Base-by-base conservation (phyloP, 2,113 vertebrate species). In the Ramphastos sulfuratus region DNA sequence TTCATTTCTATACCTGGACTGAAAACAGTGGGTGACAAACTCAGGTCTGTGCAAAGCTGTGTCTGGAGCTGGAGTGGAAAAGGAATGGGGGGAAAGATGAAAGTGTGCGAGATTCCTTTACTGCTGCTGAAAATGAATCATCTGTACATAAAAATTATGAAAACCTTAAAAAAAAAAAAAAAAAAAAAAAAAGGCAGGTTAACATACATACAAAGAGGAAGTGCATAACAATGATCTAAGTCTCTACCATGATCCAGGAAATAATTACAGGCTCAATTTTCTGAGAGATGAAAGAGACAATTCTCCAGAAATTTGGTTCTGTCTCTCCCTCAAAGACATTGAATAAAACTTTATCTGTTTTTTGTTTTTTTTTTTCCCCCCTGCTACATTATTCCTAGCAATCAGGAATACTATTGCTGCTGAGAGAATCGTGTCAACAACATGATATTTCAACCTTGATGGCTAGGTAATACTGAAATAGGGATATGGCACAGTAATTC, bases 221-320 rank as follows among this genome's bases (percentile, higher is more conserved):
- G 56, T 69, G 55, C 73, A 65, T 78, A 56, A 89, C 93, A 93
- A 73, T 90, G 87, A 72, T 44, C 83, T 44, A 55, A 93, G 63
- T 72, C 77, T 92, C 81, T 88, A 75, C 52, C 30, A 82, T 61
- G 92, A 82, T 85, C 78, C 82, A 54, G 63, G 81, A 75, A 44
- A 19, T 81, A 94, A 96, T 95, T 90, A 75, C 54, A 93, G 86
- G 44, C 83, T 95, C 88, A 69, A 10, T 92, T 96, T 90, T 94
- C 89, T 93, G 66, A 73, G 44, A 81, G 70, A 70, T 69, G 90
- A 93, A 92, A 82, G 83, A 86, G 70, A 35, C 31, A 61, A 58
- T 64, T 90, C 86, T 80, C 67, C 71, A 92, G 78, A 85, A 94
- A 85, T 85, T 69, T 72, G 15, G 18, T 65, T 93, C 61, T 90